Percentiles rank a stretch among this genome's conserved stretches.
Conservation (phyloP, 1,140 invertebrate species). For the Drosophila sulfurigaster region DNA sequence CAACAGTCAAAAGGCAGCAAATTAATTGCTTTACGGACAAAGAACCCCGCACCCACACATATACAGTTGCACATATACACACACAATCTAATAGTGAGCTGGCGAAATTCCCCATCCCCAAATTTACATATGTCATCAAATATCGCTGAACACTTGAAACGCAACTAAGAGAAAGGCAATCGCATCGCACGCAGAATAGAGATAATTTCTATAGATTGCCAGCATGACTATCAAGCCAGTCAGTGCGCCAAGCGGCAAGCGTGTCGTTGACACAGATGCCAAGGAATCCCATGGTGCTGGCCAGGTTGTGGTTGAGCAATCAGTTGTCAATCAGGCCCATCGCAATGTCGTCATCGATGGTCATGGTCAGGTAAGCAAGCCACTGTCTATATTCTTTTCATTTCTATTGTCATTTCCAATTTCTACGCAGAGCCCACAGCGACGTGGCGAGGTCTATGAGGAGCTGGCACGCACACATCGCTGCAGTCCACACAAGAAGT, state of each 20-base stretch:
- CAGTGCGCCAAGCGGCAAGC: conserved; percentile 71
- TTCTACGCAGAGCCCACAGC: conserved; percentile 74
- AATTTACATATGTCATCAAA: conserved; percentile 34
- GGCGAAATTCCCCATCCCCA: conserved; percentile 19
- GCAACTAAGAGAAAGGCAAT: background rate
- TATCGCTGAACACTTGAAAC: conserved; percentile 3
- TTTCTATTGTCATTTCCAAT: background rate
- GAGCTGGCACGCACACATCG: conserved; percentile 78
- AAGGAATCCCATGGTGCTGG: conserved; percentile 63
- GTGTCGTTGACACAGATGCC: conserved; percentile 66
- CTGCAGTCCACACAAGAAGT: conserved; percentile 82
- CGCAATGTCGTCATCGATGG: conserved; percentile 73
- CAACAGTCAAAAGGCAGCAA: background rate
- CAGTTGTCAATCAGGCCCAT: conserved; percentile 70
- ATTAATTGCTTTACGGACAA: conserved; percentile 41
- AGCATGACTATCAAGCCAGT: conserved; percentile 80
- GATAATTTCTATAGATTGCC: conserved; percentile 7
- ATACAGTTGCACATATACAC: conserved; percentile 12
- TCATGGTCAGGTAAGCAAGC: conserved; percentile 59
- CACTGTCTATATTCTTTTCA: background rate
- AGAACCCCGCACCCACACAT: conserved; percentile 30
- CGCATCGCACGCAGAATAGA: conserved; percentile 4
- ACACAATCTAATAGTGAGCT: conserved; percentile 62
- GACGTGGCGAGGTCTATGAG: conserved; percentile 78
- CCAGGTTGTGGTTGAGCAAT: conserved; percentile 70